Base-by-base conservation (phyloP, 1,140 invertebrate species). In the Leptinotarsa texana region DNA sequence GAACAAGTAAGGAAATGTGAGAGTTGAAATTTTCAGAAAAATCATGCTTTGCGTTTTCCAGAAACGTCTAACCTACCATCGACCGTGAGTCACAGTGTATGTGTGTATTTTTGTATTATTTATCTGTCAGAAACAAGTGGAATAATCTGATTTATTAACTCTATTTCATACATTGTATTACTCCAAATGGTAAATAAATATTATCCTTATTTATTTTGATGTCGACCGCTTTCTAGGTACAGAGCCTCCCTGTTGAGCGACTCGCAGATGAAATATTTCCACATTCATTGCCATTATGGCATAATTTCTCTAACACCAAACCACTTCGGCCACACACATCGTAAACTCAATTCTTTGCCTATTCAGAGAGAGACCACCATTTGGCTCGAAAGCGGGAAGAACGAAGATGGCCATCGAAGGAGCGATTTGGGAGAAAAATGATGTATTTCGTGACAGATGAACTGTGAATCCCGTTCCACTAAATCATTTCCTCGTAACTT, bases 401-500 rank as follows among this genome's bases (percentile, higher is more conserved):
- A 73, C 42, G 51, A 65, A 21, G 57, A 73, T 21, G 63, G 6
- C 57, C 63, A 17, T 21, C 61, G 61, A 47, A 51, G 57, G 22
- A 73, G 71, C 48, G 51, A 80, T 78, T 80, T 76, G 75, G 75
- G 75, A 74, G 75, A 18, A 81, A 78, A 79, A 75, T 83, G 82
- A 83, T 83, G 81, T 80, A 83, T 83, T 80, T 80, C 79, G 75
- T 82, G 82, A 82, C 82, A 84, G 81, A 83, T 82, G 83, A 84
- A 82, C 83, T 84, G 83, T 83, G 82, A 84, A 83, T 84, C 83
- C 82, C 80, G 75, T 82, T 81, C 77, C 81, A 83, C 79, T 84
- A 82, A 84, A 83, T 84, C 83, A 84, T 84, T 80, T 80, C 77
- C 80, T 82, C 79, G 74, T 81, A 80, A 79, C 77, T 75, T 75